Conservation (phyloP, 2,113 vertebrate genomes). For the Anarrhichthys ocellatus region DNA sequence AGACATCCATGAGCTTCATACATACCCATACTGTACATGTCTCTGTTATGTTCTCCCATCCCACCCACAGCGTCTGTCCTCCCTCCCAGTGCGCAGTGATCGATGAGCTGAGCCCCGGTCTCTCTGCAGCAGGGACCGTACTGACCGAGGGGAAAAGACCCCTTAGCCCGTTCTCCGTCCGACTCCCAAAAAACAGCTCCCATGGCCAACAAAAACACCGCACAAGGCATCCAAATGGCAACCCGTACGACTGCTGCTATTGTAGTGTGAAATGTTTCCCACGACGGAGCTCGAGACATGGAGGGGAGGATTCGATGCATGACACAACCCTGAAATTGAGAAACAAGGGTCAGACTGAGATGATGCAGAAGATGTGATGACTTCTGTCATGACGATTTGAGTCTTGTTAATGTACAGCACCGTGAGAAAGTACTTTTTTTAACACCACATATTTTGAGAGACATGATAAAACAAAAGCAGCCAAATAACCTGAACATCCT, state of each 20-base stretch:
- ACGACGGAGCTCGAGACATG: constrained; percentile 64
- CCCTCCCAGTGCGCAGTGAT: constrained; percentile 73
- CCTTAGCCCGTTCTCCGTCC: constrained; percentile 64
- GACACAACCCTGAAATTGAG: constrained; percentile 48
- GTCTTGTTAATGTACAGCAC: constrained; percentile 4
- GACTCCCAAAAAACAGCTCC: constrained; percentile 73
- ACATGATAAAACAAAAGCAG: constrained; percentile 31
- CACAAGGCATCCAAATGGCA: constrained; percentile 69
- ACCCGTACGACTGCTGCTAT: constrained; percentile 62
- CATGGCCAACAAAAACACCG: constrained; percentile 81
- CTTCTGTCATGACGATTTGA: constrained; percentile 23
- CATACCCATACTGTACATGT: constrained; percentile 57
- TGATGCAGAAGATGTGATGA: constrained; percentile 40
- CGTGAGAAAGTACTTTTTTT: constrained; percentile 19
- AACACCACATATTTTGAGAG: constrained; percentile 25
- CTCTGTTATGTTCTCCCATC: constrained; percentile 58
- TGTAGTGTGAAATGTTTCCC: constrained; percentile 81
- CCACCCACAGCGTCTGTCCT: constrained; percentile 77
- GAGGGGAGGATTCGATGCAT: constrained; percentile 50
- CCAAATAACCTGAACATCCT: constrained; percentile 13
- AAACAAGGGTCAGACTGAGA: constrained; percentile 56
- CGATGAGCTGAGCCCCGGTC: constrained; percentile 71
- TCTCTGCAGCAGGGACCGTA: constrained; percentile 52
- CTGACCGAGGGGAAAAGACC: constrained; percentile 66
- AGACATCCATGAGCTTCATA: constrained; percentile 38